phyloP scores from a whole-genome alignment of 2,888 invertebrate genomes.

The Periphyllus acericola region DNA sequence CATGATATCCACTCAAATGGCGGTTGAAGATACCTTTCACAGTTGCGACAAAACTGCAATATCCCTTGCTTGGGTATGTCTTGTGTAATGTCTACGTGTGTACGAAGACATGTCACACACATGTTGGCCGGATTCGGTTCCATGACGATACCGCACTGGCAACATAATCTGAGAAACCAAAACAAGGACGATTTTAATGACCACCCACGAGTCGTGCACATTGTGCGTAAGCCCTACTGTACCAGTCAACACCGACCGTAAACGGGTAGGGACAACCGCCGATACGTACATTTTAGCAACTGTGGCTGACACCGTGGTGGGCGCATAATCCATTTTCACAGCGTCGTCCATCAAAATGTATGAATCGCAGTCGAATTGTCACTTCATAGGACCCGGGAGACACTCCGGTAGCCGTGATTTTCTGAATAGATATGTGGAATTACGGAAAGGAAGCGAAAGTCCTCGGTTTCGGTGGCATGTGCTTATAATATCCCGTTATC shows the following conservation, averaged over 20 bases:
- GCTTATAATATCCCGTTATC: too few species aligned
- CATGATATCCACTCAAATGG: conserved; percentile 88
- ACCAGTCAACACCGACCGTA: neutral
- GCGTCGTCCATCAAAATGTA: neutral
- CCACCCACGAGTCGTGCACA: neutral
- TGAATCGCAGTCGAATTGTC: neutral
- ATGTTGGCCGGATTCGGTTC: conserved; percentile 97
- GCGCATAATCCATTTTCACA: conserved; percentile 43
- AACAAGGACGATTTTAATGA: neutral
- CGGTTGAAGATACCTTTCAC: conserved; percentile 94
- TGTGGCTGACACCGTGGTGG: conserved; percentile 19
- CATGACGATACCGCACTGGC: conserved; percentile 91
- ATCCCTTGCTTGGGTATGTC: conserved; percentile 94
- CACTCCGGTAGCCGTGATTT: too few species aligned
- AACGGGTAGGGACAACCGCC: neutral
- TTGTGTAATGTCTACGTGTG: conserved; percentile 93
- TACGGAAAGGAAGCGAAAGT: too few species aligned
- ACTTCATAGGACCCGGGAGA: too few species aligned
- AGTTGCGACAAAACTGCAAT: conserved; percentile 89
- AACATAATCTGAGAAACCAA: conserved; percentile 78
- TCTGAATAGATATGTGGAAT: too few species aligned
- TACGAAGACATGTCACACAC: conserved; percentile 94
- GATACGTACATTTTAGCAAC: conserved; percentile 50
- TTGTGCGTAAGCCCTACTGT: neutral
- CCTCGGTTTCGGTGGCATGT: too few species aligned